These are phyloP conservation scores for Epistrophe eligans DNA, from an alignment of 2,888 invertebrate species.

Conservation along the genomic window DNA sequence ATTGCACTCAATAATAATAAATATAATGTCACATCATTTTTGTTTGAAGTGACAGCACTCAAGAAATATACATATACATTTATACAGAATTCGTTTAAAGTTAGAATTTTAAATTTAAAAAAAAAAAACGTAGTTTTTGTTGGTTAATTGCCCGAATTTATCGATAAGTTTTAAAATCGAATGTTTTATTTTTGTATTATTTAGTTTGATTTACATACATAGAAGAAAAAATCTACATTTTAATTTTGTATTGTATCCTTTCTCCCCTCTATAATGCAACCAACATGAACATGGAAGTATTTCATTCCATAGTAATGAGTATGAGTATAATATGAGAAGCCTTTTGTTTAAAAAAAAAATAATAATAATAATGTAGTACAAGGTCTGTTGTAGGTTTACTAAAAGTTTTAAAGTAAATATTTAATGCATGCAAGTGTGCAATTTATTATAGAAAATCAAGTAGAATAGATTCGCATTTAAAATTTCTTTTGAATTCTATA, in stretches of 20 bases:
- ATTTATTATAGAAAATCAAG: not conserved
- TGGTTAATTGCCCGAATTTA: not conserved
- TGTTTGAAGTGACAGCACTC: conserved; percentile 28
- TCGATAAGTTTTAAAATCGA: conserved; percentile 4
- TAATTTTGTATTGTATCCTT: conserved; percentile 25
- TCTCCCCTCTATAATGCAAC: conserved; percentile 48
- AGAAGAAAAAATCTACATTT: conserved; percentile 3
- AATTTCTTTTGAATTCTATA: not conserved
- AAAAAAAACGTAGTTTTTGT: conserved; percentile 7
- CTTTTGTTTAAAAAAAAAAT: not conserved
- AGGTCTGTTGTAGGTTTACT: conserved; percentile 35
- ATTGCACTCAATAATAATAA: conserved; percentile 12
- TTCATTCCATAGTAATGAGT: conserved; percentile 46
- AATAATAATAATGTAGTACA: conserved; percentile 23
- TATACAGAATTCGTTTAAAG: not conserved
- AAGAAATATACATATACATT: not conserved
- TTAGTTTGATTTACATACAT: conserved; percentile 12
- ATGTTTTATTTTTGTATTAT: conserved; percentile 23
- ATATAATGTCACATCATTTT: conserved; percentile 10
- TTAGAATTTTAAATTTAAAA: conserved; percentile 9
- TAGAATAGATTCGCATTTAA: conserved; percentile 19
- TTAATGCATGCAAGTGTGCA: conserved; percentile 43
- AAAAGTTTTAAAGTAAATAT: not conserved
- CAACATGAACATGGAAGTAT: conserved; percentile 36
- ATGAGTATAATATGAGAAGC: conserved; percentile 24